A percentile compares a stretch with the other conserved stretches of the same genome.
phyloP scores from a whole-genome alignment of 2,797 vertebrate species.

The Eremophila alpestris region DNA sequence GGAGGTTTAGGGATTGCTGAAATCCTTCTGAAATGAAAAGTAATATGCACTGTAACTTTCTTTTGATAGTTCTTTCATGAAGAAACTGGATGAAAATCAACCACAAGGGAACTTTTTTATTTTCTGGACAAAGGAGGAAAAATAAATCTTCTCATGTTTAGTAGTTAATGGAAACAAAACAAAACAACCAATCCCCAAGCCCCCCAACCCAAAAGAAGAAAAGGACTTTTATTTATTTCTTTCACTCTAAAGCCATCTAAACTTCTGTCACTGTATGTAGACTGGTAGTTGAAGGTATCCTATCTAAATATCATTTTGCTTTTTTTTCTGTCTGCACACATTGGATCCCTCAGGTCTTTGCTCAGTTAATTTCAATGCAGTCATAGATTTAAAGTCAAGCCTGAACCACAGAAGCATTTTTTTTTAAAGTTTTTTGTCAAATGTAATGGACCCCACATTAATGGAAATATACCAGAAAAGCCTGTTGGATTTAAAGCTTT shows the following conservation, averaged over 20 bases:
- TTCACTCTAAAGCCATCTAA: background rate
- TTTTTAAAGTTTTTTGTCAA: background rate
- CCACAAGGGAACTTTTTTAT: background rate
- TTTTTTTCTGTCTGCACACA: background rate
- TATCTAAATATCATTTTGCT: background rate
- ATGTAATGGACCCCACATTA: background rate
- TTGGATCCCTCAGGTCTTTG: background rate
- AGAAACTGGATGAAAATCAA: conserved; percentile 35
- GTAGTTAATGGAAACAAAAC: background rate
- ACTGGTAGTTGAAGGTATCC: background rate
- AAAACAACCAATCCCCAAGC: background rate
- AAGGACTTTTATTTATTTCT: background rate
- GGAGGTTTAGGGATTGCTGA: conserved; percentile 56
- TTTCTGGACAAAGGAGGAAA: background rate
- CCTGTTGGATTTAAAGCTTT: background rate
- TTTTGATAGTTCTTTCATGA: conserved; percentile 53
- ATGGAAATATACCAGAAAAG: background rate
- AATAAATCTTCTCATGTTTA: background rate
- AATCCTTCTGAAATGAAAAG: conserved; percentile 59
- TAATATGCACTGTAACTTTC: conserved; percentile 40
- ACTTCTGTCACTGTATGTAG: background rate
- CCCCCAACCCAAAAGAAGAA: background rate
- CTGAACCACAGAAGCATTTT: background rate
- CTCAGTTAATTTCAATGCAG: background rate
- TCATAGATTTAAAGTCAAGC: background rate